Evolutionary conservation across 92 coral and sea anemone species (phyloP), one percentile per base, ranked within the genome.

Genomic region (Paramuricea clavata): DNA sequence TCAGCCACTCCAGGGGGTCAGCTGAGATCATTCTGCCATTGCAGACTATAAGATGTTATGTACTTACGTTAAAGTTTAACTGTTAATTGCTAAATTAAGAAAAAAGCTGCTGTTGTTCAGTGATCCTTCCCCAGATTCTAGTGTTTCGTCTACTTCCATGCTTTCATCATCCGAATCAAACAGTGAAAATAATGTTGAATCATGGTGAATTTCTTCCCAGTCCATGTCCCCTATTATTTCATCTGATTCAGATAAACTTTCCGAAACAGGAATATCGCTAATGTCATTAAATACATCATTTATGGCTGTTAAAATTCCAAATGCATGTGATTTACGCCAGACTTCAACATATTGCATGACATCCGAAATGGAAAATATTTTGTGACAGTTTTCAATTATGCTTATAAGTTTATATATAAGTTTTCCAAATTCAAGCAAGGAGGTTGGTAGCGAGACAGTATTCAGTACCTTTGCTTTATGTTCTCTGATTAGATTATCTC

Each of bases 341-440:
- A 89, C 80, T 64, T 89, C 92, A 54, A 85, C 88, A 77, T 74
- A 77, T 22, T 77, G 19, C 62, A 54, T 54, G 30, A 89, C 81
- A 69, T 89, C 89, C 21, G 64, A 52, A 26, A 83, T 33, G 30
- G 56, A 54, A 70, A 83, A 74, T 35, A 89, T 67, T 54, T 65
- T 78, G 49, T 49, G 26, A 76, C 84, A 83, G 31, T 89, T 89
- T 61, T 77, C 25, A 22, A 89, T 25, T 15, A 83, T 83, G 34
- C 85, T 85, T 31, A 74, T 39, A 25, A 89, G 42, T n/a, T 84
- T n/a, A n/a, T n/a, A n/a, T n/a, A n/a, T 89, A 65, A 88, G 76
- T 27, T 25, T 52, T 5, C 76, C 74, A 83, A 88, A 88, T 47
- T 88, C 92, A 65, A 49, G 83, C 22, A 83, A 36, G 35, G 74